Conservation (phyloP, 2,888 invertebrate species). For the Pyrocoelia pectoralis region DNA sequence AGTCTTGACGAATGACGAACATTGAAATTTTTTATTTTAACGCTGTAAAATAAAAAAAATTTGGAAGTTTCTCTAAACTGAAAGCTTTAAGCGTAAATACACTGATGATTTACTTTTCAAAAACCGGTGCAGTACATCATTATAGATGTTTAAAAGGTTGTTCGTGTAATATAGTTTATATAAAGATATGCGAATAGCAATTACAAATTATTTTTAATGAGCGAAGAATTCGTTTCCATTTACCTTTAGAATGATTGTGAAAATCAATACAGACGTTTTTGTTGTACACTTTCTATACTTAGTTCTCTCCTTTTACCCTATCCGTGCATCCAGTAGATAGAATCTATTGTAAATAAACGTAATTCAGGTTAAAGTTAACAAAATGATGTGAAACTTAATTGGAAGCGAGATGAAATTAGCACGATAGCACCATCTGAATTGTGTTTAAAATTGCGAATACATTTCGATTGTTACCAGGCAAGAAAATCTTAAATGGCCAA, state of each 20-base stretch:
- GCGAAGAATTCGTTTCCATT: neutral
- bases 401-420: neutral
- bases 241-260: neutral
- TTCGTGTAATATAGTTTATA: no score
- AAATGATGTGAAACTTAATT: slow-evolving; percentile 1
- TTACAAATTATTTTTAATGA: neutral
- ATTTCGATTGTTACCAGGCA: neutral
- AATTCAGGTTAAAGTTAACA: neutral
- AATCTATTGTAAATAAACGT: neutral
- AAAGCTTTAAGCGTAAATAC: no score
- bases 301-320: neutral
- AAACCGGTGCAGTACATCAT: no score
- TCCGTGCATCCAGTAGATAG: neutral
- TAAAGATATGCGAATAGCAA: no score
- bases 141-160: no score
- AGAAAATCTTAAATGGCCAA: no score
- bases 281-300: neutral
- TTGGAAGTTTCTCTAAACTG: no score
- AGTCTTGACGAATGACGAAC: no score
- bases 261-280: neutral
- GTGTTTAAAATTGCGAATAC: neutral
- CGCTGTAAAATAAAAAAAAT: no score
- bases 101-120: no score
- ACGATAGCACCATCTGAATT: neutral
- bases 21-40: no score